These are phyloP conservation scores for Ditylenchus dipsaci DNA, from an alignment of 1,140 invertebrate genomes.

Conservation along the genomic window DNA sequence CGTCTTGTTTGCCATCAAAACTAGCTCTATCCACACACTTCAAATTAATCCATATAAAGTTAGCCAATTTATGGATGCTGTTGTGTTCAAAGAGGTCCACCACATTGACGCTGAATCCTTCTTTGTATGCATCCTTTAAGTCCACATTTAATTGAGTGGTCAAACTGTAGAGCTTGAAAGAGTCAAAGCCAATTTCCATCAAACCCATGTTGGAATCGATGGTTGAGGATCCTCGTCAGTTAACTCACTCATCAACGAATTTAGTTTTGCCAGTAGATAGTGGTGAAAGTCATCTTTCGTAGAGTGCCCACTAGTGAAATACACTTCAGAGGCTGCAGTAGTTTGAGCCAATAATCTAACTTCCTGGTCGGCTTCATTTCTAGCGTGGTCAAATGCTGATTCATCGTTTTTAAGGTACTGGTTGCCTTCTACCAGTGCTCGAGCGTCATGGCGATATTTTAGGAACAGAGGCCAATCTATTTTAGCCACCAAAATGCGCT, in stretches of 20 bases:
- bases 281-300: background rate
- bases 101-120: slow-evolving; percentile 10
- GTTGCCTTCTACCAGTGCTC: background rate
- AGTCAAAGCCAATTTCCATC: slow-evolving; percentile 38
- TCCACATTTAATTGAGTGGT: slow-evolving; percentile 8
- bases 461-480: slow-evolving; percentile 25
- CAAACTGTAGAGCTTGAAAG: slow-evolving; percentile 21
- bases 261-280: too few relatives aligned
- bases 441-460: slow-evolving; percentile 26
- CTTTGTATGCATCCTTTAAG: background rate
- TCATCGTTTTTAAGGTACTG: background rate
- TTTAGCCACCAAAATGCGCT: slow-evolving; percentile 21
- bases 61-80: slow-evolving; percentile 15
- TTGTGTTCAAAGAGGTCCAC: slow-evolving; percentile 34
- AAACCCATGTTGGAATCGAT: slow-evolving; percentile 10
- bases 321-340: too few relatives aligned
- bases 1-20: background rate
- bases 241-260: too few relatives aligned
- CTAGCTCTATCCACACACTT: background rate
- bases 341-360: too few relatives aligned
- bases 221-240: too few relatives aligned
- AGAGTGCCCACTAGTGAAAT: too few relatives aligned
- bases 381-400: too few relatives aligned
- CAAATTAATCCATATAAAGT: slow-evolving; percentile 5
- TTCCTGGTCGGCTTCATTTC: too few relatives aligned